Evolutionary conservation across 2,113 vertebrate species (phyloP), one percentile per base, ranked within the genome.

Genomic region (Semnornis frantzii): DNA sequence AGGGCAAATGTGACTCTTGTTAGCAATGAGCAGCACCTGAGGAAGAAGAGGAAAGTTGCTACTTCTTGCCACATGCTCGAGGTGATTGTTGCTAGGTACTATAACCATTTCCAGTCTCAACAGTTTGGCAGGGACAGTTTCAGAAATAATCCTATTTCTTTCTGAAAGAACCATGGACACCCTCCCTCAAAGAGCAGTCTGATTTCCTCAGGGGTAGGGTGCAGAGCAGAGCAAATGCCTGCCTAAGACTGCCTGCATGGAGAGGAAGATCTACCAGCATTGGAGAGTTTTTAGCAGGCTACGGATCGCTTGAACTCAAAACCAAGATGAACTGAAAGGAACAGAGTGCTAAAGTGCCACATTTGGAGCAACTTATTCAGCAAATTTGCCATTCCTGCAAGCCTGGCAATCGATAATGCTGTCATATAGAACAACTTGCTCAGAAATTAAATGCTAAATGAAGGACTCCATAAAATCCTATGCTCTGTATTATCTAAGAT

Each of bases 381-480:
- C 37, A 86, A 85, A 84, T 93, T 62, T 88, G 46, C 82, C 59
- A 57, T 70, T 84, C 34, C 66, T 93, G n/a, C n/a, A 78, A 83
- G 58, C 70, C 55, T 86, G 65, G 21, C 34, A 91, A 91, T 91
- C 93, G 76, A 89, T 94, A 94, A 39, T 82, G n/a, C 72, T 93
- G 63, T 78, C 87, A 86, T 86, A 90, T 25, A 81, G 73, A 87
- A 88, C 10, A 90, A 34, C 39, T 94, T 58, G 6, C 48, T 95
- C 73, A 79, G 73, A 95, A 95, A 88, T 70, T 20, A 90, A 92
- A 86, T 55, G 55, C 70, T 79, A 70, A 91, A 86, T 62, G 60
- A 90, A 89, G 60, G 42, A 87, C 31, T 74, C 71, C 31, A 31
- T 92, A 60, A 87, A 95, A 95, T 68, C 30, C 69, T 91, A 69